Conservation (phyloP, 2,888 invertebrate genomes). For the Strigamia crassipes region DNA sequence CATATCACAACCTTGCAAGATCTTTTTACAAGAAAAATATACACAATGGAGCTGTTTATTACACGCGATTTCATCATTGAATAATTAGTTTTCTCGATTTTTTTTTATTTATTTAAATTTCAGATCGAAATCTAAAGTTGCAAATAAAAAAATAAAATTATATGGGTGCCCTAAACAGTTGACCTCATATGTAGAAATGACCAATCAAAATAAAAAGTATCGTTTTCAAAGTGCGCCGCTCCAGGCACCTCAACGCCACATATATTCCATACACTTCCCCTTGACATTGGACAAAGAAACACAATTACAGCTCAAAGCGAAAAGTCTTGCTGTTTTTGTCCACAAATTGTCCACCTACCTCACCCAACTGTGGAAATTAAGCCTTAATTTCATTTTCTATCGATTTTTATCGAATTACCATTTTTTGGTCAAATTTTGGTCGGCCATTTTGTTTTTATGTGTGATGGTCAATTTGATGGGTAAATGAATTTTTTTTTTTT, state of each 20-base stretch:
- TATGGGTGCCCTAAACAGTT: slow-evolving; percentile 29
- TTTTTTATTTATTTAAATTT: not conserved
- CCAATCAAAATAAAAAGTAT: slow-evolving; percentile 35
- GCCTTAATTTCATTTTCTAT: too few species aligned
- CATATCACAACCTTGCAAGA: slow-evolving; percentile 15
- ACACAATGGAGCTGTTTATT: slow-evolving; percentile 28
- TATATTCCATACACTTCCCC: not conserved
- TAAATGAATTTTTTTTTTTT: not conserved
- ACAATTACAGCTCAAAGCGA: slow-evolving; percentile 38
- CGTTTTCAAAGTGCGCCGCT: slow-evolving; percentile 16
- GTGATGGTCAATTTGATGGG: not conserved
- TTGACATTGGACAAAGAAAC: slow-evolving; percentile 30
- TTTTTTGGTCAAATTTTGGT: too few species aligned
- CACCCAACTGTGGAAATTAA: too few species aligned
- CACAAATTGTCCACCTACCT: not conserved
- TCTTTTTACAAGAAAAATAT: slow-evolving; percentile 5
- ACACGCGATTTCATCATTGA: slow-evolving; percentile 38
- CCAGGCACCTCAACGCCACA: not conserved
- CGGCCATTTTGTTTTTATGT: not conserved
- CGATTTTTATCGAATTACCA: too few species aligned
- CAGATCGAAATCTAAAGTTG: not conserved
- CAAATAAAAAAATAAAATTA: slow-evolving; percentile 3
- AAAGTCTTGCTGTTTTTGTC: slow-evolving; percentile 18
- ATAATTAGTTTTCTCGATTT: slow-evolving; percentile 25
- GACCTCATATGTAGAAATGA: slow-evolving; percentile 24